Evolutionary conservation across 1,140 invertebrate genomes (phyloP).

Genomic region (Asbolus verrucosus): DNA sequence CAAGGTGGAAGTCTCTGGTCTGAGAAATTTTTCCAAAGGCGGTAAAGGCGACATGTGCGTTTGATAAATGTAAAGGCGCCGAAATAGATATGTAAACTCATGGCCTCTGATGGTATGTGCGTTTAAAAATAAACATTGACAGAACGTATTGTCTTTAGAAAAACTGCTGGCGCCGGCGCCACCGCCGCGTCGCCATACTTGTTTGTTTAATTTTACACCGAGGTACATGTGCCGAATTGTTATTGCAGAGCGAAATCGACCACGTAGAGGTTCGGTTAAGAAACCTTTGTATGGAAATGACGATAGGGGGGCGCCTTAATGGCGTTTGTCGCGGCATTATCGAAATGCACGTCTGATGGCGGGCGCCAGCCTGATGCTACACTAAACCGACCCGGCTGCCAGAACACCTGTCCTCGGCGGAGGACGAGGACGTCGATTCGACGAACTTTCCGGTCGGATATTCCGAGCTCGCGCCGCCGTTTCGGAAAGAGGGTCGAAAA

Average conservation of each 20-base stretch:
- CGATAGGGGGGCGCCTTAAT: slow-evolving; percentile 26
- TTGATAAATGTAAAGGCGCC: slow-evolving; percentile 30
- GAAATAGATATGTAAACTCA: slow-evolving; percentile 34
- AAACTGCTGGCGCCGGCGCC: slow-evolving; percentile 21
- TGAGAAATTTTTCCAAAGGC: not conserved
- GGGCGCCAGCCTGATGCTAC: slow-evolving; percentile 1
- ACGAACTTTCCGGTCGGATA: no score
- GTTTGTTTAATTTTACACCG: slow-evolving; percentile 18
- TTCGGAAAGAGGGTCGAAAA: no score
- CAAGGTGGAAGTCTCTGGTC: no score
- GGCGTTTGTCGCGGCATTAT: slow-evolving; percentile 31
- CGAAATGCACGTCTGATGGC: slow-evolving; percentile 18
- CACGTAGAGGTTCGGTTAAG: slow-evolving; percentile 15
- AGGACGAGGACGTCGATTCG: not conserved
- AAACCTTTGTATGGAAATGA: slow-evolving; percentile 37
- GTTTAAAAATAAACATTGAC: slow-evolving; percentile 30
- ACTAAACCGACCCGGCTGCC: not conserved
- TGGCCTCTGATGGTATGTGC: slow-evolving; percentile 19
- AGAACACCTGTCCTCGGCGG: slow-evolving; percentile 5
- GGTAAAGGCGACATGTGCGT: not conserved
- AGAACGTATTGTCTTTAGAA: slow-evolving; percentile 36
- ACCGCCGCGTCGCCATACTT: slow-evolving; percentile 20
- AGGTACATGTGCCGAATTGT: slow-evolving; percentile 29
- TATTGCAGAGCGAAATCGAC: slow-evolving; percentile 18
- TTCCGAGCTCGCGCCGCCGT: no score